Evolutionary conservation across 2,888 invertebrate species (phyloP).

Genomic region (Drymonia ruficornis): DNA sequence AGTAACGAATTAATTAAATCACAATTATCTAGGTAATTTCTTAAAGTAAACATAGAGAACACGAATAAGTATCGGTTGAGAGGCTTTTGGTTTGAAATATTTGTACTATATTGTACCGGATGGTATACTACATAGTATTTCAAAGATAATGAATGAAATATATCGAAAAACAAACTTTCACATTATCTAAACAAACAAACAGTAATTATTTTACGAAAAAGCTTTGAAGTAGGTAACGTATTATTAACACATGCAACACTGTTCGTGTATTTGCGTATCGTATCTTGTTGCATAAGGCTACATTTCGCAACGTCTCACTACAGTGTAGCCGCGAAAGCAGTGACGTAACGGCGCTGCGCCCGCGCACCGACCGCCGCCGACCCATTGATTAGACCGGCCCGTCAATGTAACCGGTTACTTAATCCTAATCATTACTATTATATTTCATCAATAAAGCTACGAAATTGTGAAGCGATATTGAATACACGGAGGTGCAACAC

Average conservation of each 20-base stretch:
- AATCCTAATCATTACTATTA: constrained; percentile 52
- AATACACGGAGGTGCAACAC: background rate
- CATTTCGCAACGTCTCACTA: constrained; percentile 72
- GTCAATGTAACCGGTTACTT: constrained; percentile 75
- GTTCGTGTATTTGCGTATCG: constrained; percentile 67
- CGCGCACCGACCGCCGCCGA: constrained; percentile 48
- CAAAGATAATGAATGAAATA: too few species aligned
- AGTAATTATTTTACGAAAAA: too few species aligned
- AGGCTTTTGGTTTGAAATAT: too few species aligned
- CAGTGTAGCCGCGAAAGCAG: constrained; percentile 72
- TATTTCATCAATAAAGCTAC: constrained; percentile 21
- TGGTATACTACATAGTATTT: too few species aligned
- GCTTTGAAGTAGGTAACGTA: constrained; percentile 21
- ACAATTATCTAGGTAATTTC: background rate
- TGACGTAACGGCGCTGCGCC: constrained; percentile 67
- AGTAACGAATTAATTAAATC: constrained; percentile 10
- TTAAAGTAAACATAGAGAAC: constrained; percentile 2
- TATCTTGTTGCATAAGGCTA: constrained; percentile 71
- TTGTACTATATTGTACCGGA: too few species aligned
- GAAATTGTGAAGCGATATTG: constrained; percentile 1
- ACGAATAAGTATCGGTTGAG: background rate
- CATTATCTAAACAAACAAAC: too few species aligned
- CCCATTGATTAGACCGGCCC: constrained; percentile 75
- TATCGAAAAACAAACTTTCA: too few species aligned
- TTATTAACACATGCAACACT: constrained; percentile 49